Evolutionary conservation across 2,113 vertebrate species (phyloP).

Genomic region (Eulemur rufifrons): DNA sequence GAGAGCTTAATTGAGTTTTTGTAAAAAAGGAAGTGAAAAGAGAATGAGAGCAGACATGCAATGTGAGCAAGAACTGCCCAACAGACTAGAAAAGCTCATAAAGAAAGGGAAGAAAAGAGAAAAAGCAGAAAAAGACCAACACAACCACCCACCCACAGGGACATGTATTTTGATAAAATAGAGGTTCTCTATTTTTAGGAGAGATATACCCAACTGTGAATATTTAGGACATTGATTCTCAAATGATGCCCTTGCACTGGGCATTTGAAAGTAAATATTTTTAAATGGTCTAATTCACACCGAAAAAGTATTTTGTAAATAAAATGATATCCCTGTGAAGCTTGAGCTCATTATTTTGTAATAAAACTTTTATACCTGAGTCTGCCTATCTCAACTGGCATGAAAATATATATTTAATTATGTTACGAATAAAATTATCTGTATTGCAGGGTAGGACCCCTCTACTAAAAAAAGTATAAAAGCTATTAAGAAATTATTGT

Average conservation of each 20-base stretch:
- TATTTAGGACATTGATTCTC: slow-evolving; percentile 37
- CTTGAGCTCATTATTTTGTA: not conserved
- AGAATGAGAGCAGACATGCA: not conserved
- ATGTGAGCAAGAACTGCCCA: not conserved
- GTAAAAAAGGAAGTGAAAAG: not conserved
- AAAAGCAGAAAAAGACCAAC: not conserved
- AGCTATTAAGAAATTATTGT: not conserved
- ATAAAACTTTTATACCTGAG: not conserved
- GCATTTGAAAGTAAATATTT: slow-evolving; percentile 38
- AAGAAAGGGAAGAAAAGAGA: not conserved
- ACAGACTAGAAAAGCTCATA: not conserved
- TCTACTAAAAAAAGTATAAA: not conserved
- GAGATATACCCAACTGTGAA: not conserved
- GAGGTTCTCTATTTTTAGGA: not conserved
- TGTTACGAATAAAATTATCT: not conserved
- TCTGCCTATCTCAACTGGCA: not conserved
- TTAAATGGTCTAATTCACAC: slow-evolving; percentile 38
- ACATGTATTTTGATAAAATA: not conserved
- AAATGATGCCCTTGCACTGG: not conserved
- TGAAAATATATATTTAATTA: not conserved
- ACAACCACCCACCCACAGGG: not conserved
- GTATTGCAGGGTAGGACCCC: not conserved
- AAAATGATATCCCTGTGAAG: not conserved
- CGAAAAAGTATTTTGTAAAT: not conserved
- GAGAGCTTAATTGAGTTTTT: not conserved